Conservation (phyloP, 2,888 invertebrate genomes). For the Cancer borealis region DNA sequence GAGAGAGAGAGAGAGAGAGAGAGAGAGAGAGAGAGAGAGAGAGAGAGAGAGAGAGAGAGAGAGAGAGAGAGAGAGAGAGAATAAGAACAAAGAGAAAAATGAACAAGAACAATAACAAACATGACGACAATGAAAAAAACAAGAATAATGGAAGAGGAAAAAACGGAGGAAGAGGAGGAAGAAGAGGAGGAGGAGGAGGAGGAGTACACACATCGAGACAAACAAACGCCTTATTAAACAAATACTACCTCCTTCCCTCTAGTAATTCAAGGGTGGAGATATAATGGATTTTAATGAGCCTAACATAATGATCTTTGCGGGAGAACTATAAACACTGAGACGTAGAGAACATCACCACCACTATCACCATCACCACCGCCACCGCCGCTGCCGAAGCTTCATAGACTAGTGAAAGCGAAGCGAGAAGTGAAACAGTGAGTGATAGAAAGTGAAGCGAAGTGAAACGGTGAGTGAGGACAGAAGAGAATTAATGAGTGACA, state of each 20-base stretch:
- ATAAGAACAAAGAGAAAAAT: not conserved
- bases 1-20: conserved; percentile 31
- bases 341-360: not conserved
- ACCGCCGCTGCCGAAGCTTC: not conserved
- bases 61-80: not conserved
- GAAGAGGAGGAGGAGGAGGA: not conserved
- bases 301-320: conserved; percentile 45
- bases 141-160: not conserved
- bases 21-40: not conserved
- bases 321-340: not conserved
- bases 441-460: not conserved
- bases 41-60: conserved; percentile 15
- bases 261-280: not conserved
- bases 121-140: not conserved
- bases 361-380: not conserved
- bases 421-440: not conserved
- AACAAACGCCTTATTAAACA: not conserved
- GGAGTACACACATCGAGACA: not conserved
- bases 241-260: not conserved
- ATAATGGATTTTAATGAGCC: conserved; percentile 36
- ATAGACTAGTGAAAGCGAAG: not conserved
- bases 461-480: not conserved
- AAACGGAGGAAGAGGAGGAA: not conserved
- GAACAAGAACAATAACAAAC: too few relatives aligned
- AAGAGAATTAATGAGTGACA: not conserved